Percentiles rank a stretch among this genome's conserved stretches.
phyloP scores from a whole-genome alignment of 2,797 vertebrate species.

The Cryptoprocta ferox region DNA sequence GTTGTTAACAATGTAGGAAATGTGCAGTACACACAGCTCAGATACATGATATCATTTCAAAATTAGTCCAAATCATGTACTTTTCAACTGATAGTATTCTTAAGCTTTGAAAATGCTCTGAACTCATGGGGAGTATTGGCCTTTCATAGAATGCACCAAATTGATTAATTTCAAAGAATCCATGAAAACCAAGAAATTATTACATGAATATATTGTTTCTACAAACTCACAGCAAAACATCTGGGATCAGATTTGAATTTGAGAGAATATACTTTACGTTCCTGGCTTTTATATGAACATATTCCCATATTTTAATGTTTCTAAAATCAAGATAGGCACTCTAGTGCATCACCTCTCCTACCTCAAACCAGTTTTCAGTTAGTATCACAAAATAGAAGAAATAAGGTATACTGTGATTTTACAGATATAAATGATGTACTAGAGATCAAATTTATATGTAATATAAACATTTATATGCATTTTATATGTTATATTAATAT shows the following conservation, averaged over 20 bases:
- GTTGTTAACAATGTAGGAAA: conserved; percentile 7
- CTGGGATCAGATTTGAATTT: not conserved
- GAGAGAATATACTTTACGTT: not conserved
- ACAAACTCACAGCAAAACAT: not conserved
- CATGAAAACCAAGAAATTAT: not conserved
- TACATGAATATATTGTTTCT: not conserved
- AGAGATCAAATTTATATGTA: not conserved
- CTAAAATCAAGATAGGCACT: not conserved
- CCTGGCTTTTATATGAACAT: not conserved
- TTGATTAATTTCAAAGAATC: conserved; percentile 13
- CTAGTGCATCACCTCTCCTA: not conserved
- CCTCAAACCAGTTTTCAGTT: not conserved
- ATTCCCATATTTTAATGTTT: not conserved
- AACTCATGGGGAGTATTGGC: not conserved
- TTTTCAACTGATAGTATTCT: not conserved
- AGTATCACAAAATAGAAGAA: not conserved
- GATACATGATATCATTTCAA: not conserved
- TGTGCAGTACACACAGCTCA: not conserved
- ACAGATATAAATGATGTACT: not conserved
- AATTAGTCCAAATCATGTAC: not conserved
- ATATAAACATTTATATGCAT: not conserved
- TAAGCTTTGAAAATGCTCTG: not conserved
- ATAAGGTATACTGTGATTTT: not conserved
- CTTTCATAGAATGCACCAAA: not conserved
- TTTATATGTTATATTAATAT: not conserved